phyloP scores from a whole-genome alignment of 2,888 invertebrate species.

The Tenodera sinensis region DNA sequence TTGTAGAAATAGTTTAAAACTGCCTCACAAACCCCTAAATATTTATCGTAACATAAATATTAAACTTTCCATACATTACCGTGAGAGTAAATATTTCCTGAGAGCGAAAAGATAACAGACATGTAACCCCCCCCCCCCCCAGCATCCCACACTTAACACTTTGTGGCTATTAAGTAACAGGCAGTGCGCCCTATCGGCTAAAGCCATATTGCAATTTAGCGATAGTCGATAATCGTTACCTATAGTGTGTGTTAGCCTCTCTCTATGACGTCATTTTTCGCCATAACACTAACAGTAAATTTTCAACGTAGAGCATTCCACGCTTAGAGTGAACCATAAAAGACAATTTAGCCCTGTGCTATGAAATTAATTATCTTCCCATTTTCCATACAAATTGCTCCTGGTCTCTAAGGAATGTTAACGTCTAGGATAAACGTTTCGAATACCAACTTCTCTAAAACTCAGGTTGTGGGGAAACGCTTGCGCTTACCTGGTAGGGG shows the following conservation, averaged over 20 bases:
- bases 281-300: not conserved
- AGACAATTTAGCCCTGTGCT: not conserved
- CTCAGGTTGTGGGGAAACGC: not conserved
- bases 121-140: too few relatives aligned
- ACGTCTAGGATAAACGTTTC: not conserved
- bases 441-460: not conserved
- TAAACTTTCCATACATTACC: too few relatives aligned
- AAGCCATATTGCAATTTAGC: not conserved
- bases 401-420: not conserved
- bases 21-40: too few relatives aligned
- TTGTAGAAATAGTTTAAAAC: too few relatives aligned
- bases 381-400: not conserved
- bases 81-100: too few relatives aligned
- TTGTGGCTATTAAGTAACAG: not conserved
- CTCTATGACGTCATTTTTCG: not conserved
- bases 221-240: not conserved
- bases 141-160: not conserved
- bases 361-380: not conserved
- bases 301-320: not conserved
- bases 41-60: too few relatives aligned
- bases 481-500: not conserved
- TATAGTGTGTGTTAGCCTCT: not conserved
- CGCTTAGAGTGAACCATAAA: not conserved
- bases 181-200: not conserved
- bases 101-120: too few relatives aligned